Conservation (phyloP, 2,113 vertebrate genomes). For the Malurus alboscapulatus region DNA sequence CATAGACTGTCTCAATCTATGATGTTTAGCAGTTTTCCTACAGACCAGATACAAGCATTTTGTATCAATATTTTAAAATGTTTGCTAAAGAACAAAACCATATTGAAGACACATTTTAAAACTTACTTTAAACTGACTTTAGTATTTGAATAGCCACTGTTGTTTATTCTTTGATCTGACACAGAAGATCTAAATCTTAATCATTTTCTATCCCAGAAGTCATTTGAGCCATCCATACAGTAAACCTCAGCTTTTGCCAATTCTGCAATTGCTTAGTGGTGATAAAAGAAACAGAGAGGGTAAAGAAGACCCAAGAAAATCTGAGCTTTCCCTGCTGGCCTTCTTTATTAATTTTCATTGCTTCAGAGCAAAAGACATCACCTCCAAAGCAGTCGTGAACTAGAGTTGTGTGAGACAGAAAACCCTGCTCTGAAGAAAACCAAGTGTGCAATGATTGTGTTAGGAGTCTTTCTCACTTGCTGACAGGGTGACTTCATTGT, state of each 20-base stretch:
- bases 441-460: background rate
- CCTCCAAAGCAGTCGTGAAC: background rate
- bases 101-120: constrained; percentile 32
- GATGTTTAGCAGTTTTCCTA: background rate
- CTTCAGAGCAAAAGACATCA: background rate
- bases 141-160: background rate
- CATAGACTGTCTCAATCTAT: background rate
- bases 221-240: background rate
- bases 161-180: constrained; percentile 25
- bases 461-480: background rate
- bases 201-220: background rate
- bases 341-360: background rate
- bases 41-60: background rate
- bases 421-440: background rate
- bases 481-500: background rate
- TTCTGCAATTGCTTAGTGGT: background rate
- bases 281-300: background rate
- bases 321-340: background rate
- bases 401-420: background rate
- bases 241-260: constrained; percentile 4
- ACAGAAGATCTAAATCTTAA: constrained; percentile 1
- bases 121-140: background rate
- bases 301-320: background rate
- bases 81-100: constrained; percentile 16
- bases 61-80: constrained; percentile 48